Evolutionary conservation across 2,888 invertebrate genomes (phyloP).

Genomic region (Lycophotia porphyrea): DNA sequence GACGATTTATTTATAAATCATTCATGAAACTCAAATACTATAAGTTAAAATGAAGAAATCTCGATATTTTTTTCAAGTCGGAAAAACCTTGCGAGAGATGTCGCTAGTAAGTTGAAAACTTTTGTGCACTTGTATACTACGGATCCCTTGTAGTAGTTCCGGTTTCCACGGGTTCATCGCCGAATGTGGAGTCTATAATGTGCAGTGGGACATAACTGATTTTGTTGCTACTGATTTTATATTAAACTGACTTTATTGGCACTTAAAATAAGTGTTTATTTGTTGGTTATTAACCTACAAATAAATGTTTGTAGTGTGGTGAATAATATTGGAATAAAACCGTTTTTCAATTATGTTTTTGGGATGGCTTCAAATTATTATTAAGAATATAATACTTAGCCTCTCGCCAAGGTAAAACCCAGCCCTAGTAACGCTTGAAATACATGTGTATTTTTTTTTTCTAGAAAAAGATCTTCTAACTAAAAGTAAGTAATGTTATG

Average conservation of each 20-base stretch:
- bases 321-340: neutral
- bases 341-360: neutral
- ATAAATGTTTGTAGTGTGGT: neutral
- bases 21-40: neutral
- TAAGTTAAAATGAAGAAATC: neutral
- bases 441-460: no score
- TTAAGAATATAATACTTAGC: no score
- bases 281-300: neutral
- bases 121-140: slow-evolving; percentile 51
- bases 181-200: slow-evolving; percentile 30
- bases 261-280: neutral
- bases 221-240: slow-evolving; percentile 8
- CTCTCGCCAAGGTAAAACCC: no score
- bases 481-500: neutral
- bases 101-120: slow-evolving; percentile 28
- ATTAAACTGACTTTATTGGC: neutral
- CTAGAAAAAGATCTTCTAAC: no score
- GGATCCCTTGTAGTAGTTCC: slow-evolving; percentile 49
- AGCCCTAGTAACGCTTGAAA: no score
- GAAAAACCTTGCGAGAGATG: neutral
- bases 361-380: neutral
- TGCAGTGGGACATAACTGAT: slow-evolving; percentile 14
- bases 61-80: neutral
- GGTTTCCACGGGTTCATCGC: slow-evolving; percentile 43
- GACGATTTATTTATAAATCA: neutral